These are phyloP conservation scores for Threskiornis aethiopicus DNA, from an alignment of 2,797 vertebrate genomes.

Conservation along the genomic window DNA sequence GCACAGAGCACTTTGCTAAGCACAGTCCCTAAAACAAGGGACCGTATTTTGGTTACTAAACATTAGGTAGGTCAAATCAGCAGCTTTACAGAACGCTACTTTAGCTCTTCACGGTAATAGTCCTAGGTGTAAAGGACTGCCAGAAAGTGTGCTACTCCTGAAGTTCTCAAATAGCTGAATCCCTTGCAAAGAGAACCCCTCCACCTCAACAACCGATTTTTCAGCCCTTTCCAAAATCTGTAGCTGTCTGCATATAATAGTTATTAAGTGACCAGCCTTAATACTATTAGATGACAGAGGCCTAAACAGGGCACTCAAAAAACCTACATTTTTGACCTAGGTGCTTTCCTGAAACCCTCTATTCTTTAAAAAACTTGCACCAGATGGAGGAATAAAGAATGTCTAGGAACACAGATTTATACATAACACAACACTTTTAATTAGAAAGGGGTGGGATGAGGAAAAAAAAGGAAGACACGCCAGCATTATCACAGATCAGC, in stretches of 20 bases:
- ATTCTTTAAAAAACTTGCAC: not conserved
- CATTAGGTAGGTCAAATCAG: not conserved
- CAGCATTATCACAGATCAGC: slow-evolving; percentile 26
- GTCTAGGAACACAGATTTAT: not conserved
- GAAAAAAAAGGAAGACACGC: not conserved
- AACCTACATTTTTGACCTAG: not conserved
- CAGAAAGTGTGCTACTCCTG: not conserved
- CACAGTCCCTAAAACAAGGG: slow-evolving; percentile 12
- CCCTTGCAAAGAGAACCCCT: not conserved
- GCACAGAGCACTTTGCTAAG: slow-evolving; percentile 55
- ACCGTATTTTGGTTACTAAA: not conserved
- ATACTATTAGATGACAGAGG: not conserved
- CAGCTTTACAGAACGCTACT: not conserved
- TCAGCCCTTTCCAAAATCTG: not conserved
- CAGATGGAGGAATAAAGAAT: not conserved
- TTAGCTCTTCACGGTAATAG: not conserved
- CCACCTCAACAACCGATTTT: not conserved
- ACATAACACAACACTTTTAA: not conserved
- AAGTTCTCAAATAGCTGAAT: not conserved
- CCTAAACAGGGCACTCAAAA: not conserved
- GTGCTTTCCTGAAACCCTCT: not conserved
- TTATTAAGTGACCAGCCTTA: not conserved
- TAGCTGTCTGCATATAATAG: not conserved
- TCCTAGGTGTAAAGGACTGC: not conserved
- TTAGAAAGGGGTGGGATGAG: slow-evolving; percentile 30